These are phyloP conservation scores for Troilus luridus DNA, from an alignment of 2,888 invertebrate genomes.

Conservation along the genomic window DNA sequence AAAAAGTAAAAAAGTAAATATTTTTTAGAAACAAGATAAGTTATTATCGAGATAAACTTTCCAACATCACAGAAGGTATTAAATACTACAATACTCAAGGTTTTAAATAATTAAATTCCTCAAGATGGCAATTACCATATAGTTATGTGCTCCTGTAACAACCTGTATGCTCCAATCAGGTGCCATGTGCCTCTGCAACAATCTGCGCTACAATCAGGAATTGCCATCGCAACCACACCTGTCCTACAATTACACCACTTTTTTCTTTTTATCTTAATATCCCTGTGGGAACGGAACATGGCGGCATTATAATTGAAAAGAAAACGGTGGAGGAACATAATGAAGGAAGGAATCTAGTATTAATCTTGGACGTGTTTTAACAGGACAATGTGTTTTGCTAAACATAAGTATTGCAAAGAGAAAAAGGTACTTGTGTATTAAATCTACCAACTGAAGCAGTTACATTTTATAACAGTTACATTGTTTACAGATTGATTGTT, in stretches of 20 bases:
- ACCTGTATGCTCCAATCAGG: neutral
- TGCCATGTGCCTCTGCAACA: neutral
- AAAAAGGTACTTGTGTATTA: too few relatives aligned
- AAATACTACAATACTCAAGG: neutral
- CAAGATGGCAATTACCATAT: neutral
- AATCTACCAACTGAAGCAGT: too few relatives aligned
- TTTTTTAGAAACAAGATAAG: too few relatives aligned
- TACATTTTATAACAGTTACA: too few relatives aligned
- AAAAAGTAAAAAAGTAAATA: too few relatives aligned
- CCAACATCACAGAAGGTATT: neutral
- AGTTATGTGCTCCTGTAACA: neutral
- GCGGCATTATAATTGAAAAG: neutral
- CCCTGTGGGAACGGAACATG: neutral
- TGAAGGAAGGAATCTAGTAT: too few relatives aligned
- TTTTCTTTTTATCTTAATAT: neutral
- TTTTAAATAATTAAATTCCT: too few relatives aligned
- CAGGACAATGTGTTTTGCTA: too few relatives aligned
- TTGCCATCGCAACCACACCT: neutral
- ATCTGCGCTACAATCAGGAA: neutral
- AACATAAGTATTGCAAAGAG: too few relatives aligned
- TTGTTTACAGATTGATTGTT: too few relatives aligned
- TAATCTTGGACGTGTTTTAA: too few relatives aligned
- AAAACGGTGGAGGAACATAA: neutral
- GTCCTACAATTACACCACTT: neutral
- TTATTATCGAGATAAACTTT: neutral